Conservation (phyloP, 2,888 invertebrate species). For the Sphaeridia pumilis region DNA sequence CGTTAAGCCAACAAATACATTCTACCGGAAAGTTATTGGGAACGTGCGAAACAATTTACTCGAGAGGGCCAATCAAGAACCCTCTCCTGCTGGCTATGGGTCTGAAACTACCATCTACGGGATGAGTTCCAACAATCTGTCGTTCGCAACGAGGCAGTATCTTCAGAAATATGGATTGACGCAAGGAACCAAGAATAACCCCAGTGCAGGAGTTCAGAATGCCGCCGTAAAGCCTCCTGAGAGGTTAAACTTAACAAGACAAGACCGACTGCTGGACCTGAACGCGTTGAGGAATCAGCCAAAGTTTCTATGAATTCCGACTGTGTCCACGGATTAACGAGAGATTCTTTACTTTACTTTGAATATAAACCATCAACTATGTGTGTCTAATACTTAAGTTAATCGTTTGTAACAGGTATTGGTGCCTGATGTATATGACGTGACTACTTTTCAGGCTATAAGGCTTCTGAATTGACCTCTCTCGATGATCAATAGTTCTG, state of each 20-base stretch:
- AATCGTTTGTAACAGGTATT: too few species aligned
- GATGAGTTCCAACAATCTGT: conserved; percentile 28
- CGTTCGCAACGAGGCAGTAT: conserved; percentile 33
- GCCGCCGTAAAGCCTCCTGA: too few species aligned
- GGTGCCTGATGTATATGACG: too few species aligned
- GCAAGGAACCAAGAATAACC: conserved; percentile 4
- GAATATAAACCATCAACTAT: too few species aligned
- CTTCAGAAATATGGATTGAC: conserved; percentile 32
- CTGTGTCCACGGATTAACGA: too few species aligned
- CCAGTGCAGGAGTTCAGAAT: not conserved
- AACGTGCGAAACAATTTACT: conserved; percentile 31
- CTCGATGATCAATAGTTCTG: too few species aligned
- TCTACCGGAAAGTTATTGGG: conserved; percentile 29
- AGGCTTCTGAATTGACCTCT: too few species aligned
- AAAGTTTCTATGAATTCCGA: conserved; percentile 22
- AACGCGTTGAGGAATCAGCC: conserved; percentile 31
- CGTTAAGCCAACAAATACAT: conserved; percentile 21
- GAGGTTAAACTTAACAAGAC: not conserved
- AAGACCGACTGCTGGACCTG: conserved; percentile 26
- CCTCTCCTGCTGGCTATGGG: conserved; percentile 5
- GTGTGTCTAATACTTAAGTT: too few species aligned
- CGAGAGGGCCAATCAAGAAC: conserved; percentile 12
- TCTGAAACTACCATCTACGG: conserved; percentile 32
- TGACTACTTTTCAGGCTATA: too few species aligned
- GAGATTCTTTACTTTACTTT: too few species aligned